A percentile compares a stretch with the other conserved stretches of the same genome.
These are phyloP conservation scores for Stichodactyla mertensii DNA, from an alignment of 64 coral and sea anemone genomes.

Conservation along the genomic window DNA sequence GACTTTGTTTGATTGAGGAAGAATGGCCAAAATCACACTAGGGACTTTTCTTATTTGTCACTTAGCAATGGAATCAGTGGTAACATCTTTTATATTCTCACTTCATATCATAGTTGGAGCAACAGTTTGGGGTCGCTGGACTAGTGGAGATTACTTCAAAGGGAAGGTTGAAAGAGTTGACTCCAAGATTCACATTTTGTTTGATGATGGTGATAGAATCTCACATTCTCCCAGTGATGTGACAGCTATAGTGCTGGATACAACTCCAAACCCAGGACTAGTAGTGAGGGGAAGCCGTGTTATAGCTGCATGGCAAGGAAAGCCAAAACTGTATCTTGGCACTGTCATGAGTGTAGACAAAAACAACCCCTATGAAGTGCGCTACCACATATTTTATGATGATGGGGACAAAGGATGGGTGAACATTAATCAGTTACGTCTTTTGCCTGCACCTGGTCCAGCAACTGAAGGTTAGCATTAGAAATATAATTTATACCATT, in stretches of 20 bases:
- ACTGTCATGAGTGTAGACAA: slow-evolving; percentile 4
- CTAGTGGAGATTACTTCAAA: slow-evolving; percentile 43
- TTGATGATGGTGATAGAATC: slow-evolving; percentile 68
- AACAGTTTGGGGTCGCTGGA: slow-evolving; percentile 65
- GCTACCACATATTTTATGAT: slow-evolving; percentile 20
- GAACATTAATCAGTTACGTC: slow-evolving; percentile 17
- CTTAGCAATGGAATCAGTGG: background rate
- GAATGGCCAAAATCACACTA: background rate
- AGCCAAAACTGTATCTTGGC: slow-evolving; percentile 17
- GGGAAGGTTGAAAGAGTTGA: slow-evolving; percentile 42
- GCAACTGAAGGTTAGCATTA: slow-evolving; percentile 26
- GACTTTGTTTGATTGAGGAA: background rate
- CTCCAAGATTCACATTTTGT: slow-evolving; percentile 50
- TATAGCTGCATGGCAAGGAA: slow-evolving; percentile 51
- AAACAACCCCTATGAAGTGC: slow-evolving; percentile 24
- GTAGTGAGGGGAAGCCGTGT: slow-evolving; percentile 58
- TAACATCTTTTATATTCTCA: background rate
- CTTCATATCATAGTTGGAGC: slow-evolving; percentile 42
- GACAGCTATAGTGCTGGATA: slow-evolving; percentile 46
- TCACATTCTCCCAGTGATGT: slow-evolving; percentile 37
- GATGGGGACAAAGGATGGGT: slow-evolving; percentile 43
- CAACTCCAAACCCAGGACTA: slow-evolving; percentile 27
- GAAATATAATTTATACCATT: background rate
- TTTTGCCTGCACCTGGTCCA: slow-evolving; percentile 31
- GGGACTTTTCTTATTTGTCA: no score